These are phyloP conservation scores for Leiothrix lutea DNA, from an alignment of 2,113 vertebrate genomes.

Conservation along the genomic window DNA sequence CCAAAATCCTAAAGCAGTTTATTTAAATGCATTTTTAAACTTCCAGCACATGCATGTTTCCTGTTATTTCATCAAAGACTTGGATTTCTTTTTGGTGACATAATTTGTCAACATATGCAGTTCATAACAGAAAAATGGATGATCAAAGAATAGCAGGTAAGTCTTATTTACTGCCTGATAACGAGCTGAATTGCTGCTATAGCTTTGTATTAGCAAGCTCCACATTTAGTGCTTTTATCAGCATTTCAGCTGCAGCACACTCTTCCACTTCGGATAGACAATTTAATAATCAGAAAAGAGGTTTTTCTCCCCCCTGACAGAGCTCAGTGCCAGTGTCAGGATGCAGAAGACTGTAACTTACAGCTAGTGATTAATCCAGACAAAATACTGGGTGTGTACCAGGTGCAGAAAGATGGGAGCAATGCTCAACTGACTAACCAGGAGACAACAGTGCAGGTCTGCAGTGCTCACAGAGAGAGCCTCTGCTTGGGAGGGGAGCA, in stretches of 20 bases:
- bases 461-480: not conserved
- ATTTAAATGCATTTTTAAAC: not conserved
- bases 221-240: constrained; percentile 42
- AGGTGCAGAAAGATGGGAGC: not conserved
- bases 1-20: not conserved
- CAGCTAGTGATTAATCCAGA: not conserved
- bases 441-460: fast-evolving
- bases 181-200: constrained; percentile 31
- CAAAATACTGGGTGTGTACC: not conserved
- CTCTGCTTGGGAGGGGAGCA: not conserved
- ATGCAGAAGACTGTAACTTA: not conserved
- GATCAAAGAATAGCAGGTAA: constrained; percentile 67
- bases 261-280: not conserved
- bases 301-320: not conserved
- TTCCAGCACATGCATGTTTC: constrained; percentile 3
- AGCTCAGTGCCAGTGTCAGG: not conserved
- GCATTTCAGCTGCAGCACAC: constrained; percentile 17
- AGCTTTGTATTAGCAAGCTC: constrained; percentile 35
- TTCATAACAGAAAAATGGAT: not conserved
- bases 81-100: constrained; percentile 25
- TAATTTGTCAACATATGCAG: constrained; percentile 48
- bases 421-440: fast-evolving
- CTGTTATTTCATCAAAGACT: constrained; percentile 56
- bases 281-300: not conserved
- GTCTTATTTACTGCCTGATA: constrained; percentile 23